Evolutionary conservation across 2,113 vertebrate genomes (phyloP).

Genomic region (Sphyrna mokarran): DNA sequence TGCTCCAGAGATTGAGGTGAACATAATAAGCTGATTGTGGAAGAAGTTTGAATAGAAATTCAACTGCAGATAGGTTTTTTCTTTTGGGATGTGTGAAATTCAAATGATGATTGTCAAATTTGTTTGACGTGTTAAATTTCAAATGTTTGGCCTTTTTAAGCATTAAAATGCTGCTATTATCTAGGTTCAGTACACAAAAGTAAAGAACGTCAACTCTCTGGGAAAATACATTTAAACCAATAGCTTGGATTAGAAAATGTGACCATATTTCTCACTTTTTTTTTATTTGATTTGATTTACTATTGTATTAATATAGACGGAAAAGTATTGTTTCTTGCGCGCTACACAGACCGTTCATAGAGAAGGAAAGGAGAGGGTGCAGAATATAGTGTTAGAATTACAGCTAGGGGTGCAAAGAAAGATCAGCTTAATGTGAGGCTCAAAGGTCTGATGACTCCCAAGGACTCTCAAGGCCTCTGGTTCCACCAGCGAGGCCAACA

Average conservation of each 20-base stretch:
- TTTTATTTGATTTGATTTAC: too few species aligned
- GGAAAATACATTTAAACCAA: not conserved
- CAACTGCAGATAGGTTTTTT: not conserved
- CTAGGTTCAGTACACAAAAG: not conserved
- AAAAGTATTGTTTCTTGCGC: too few species aligned
- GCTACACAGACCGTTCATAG: too few species aligned
- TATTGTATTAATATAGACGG: too few species aligned
- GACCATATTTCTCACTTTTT: not conserved
- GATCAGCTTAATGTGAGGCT: too few species aligned
- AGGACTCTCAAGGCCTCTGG: too few species aligned
- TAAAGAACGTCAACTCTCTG: not conserved
- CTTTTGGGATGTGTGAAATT: not conserved
- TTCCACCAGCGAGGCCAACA: too few species aligned
- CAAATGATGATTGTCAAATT: not conserved
- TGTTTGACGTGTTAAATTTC: not conserved
- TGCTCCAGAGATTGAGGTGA: not conserved
- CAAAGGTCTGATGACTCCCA: too few species aligned
- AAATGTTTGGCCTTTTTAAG: not conserved
- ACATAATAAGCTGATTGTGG: not conserved
- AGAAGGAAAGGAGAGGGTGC: too few species aligned
- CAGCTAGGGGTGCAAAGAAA: too few species aligned
- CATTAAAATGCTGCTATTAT: not conserved
- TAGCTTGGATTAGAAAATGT: not conserved
- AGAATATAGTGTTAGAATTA: too few species aligned
- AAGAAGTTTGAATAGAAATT: not conserved